Conservation (phyloP, 2,888 invertebrate species). For the Heliconius ismenius region DNA sequence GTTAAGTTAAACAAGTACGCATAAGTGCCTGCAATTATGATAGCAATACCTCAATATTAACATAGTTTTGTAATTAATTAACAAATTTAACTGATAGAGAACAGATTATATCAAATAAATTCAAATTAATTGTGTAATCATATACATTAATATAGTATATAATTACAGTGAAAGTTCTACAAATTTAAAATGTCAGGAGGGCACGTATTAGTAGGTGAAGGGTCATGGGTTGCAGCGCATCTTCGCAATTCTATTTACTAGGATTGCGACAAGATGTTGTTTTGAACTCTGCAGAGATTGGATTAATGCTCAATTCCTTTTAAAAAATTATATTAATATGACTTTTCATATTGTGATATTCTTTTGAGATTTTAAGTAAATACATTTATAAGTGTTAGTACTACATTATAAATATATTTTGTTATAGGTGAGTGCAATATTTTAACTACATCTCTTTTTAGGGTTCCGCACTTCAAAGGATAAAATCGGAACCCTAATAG, state of each 20-base stretch:
- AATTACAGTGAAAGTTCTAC: slow-evolving; percentile 43
- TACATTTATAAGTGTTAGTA: too few relatives aligned
- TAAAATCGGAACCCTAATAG: too few relatives aligned
- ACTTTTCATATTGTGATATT: neutral
- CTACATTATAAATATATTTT: too few relatives aligned
- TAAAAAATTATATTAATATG: neutral
- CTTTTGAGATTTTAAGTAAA: neutral
- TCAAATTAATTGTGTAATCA: slow-evolving; percentile 45
- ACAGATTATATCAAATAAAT: slow-evolving; percentile 34
- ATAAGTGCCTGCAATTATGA: slow-evolving; percentile 20
- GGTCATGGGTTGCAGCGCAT: slow-evolving; percentile 50
- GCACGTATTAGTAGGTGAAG: slow-evolving; percentile 44
- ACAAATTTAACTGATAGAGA: neutral
- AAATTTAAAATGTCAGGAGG: slow-evolving; percentile 49
- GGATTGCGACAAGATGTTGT: slow-evolving; percentile 46
- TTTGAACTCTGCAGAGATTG: slow-evolving; percentile 8
- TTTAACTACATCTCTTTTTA: too few relatives aligned
- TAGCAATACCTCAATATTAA: neutral
- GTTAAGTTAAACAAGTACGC: slow-evolving; percentile 3
- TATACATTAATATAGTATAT: slow-evolving; percentile 45
- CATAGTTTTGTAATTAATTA: neutral
- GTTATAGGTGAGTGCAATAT: too few relatives aligned
- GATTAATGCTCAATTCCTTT: neutral
- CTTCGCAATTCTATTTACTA: slow-evolving; percentile 43
- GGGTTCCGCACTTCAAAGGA: too few relatives aligned